These are phyloP conservation scores for Pantherophis guttatus DNA, from an alignment of 2,113 vertebrate genomes.

Conservation along the genomic window DNA sequence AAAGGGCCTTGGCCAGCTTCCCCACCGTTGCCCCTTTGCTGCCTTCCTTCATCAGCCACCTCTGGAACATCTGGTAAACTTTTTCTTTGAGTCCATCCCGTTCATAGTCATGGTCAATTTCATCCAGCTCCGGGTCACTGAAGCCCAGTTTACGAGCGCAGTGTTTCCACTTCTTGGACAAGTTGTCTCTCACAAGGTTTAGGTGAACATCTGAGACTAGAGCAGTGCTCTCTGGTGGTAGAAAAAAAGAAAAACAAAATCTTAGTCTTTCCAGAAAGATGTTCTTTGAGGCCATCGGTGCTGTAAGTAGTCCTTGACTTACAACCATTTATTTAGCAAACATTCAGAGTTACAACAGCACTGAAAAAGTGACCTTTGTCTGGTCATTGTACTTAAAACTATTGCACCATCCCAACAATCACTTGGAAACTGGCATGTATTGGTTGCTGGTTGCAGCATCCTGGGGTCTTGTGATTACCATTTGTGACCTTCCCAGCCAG, in stretches of 20 bases:
- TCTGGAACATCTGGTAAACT: slow-evolving; percentile 88
- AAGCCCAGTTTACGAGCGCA: slow-evolving; percentile 84
- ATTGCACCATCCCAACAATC: no score
- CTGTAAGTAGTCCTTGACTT: no score
- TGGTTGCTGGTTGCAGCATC: no score
- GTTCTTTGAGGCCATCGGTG: background rate
- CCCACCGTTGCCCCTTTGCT: slow-evolving; percentile 81
- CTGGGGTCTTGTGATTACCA: no score
- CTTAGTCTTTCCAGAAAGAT: background rate
- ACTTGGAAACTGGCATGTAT: no score
- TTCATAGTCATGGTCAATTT: slow-evolving; percentile 85
- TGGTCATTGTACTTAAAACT: no score
- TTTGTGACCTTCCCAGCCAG: no score
- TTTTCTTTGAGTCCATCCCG: slow-evolving; percentile 89
- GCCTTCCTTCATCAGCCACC: slow-evolving; percentile 89
- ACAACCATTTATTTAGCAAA: no score
- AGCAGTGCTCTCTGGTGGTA: slow-evolving; percentile 61
- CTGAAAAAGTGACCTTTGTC: no score
- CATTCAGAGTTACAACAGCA: no score
- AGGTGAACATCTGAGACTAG: slow-evolving; percentile 76
- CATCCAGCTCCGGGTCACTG: slow-evolving; percentile 79
- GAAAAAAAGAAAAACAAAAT: background rate
- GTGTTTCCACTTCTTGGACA: slow-evolving; percentile 84
- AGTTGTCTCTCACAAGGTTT: slow-evolving; percentile 80
- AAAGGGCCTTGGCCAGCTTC: slow-evolving; percentile 80